Evolutionary conservation across 2,797 vertebrate genomes (phyloP).

Genomic region (Peromyscus aztecus): DNA sequence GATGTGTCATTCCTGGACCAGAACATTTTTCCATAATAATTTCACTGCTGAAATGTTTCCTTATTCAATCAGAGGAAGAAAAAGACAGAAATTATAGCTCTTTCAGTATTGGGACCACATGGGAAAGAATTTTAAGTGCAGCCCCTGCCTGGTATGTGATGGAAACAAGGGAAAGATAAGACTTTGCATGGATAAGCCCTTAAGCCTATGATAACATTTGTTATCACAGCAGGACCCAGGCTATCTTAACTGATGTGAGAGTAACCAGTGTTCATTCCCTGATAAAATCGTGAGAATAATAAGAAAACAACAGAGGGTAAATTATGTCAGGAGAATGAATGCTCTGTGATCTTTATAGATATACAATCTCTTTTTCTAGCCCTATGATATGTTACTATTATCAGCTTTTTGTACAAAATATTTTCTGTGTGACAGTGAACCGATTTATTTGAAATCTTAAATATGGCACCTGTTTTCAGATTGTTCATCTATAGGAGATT

Average conservation of each 20-base stretch:
- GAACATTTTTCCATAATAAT: neutral
- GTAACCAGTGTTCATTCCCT: neutral
- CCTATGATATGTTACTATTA: neutral
- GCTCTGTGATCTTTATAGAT: neutral
- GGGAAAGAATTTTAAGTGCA: neutral
- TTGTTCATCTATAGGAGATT: neutral
- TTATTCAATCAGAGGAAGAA: neutral
- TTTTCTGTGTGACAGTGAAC: neutral
- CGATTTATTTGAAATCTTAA: neutral
- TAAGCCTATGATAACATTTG: neutral
- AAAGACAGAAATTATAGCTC: neutral
- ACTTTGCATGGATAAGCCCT: neutral
- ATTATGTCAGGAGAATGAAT: neutral
- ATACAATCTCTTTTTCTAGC: neutral
- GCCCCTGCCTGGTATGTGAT: neutral
- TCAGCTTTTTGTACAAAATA: neutral
- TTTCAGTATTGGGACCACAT: neutral
- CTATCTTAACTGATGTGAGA: neutral
- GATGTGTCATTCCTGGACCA: neutral
- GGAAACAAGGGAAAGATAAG: neutral
- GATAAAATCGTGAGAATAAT: neutral
- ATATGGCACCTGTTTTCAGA: neutral
- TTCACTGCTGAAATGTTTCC: neutral
- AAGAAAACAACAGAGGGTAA: neutral
- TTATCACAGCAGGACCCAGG: neutral